Conservation (phyloP, 2,888 invertebrate species). For the Apotomis betuletana region DNA sequence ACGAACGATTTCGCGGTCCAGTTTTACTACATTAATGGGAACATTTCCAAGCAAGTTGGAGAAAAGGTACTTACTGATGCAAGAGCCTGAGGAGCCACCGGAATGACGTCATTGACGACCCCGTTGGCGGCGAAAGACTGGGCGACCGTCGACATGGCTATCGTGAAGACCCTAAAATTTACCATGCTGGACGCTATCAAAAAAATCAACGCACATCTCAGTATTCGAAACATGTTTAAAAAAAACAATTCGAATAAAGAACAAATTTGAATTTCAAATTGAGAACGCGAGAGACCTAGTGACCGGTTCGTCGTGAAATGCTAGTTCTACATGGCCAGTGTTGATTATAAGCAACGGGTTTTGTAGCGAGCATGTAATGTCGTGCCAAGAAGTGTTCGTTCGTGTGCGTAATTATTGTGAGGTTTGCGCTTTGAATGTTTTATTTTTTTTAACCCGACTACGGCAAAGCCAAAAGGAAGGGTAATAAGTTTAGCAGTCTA, state of each 20-base stretch:
- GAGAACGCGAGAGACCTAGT: conserved; percentile 21
- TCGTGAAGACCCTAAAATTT: conserved; percentile 78
- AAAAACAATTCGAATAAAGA: background rate
- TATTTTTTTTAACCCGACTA: no score
- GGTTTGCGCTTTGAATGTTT: background rate
- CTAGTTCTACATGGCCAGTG: conserved; percentile 12
- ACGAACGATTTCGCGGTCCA: no score
- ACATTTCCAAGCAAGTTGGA: no score
- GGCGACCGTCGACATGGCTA: conserved; percentile 78
- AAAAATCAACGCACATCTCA: conserved; percentile 73
- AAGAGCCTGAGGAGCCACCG: conserved; percentile 83
- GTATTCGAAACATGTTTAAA: conserved; percentile 48
- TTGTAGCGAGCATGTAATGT: conserved; percentile 13
- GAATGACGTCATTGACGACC: conserved; percentile 90
- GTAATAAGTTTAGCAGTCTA: no score
- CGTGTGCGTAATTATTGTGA: background rate
- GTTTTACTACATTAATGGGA: no score
- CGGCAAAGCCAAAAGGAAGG: no score
- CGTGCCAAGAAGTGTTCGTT: conserved; percentile 18
- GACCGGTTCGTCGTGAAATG: conserved; percentile 25
- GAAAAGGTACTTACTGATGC: conserved; percentile 71
- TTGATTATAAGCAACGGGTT: conserved; percentile 35
- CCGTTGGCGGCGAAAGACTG: conserved; percentile 82
- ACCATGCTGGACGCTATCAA: conserved; percentile 78
- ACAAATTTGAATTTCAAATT: conserved; percentile 13